Conservation (phyloP, 2,797 vertebrate species). For the Sardinella longiceps region DNA sequence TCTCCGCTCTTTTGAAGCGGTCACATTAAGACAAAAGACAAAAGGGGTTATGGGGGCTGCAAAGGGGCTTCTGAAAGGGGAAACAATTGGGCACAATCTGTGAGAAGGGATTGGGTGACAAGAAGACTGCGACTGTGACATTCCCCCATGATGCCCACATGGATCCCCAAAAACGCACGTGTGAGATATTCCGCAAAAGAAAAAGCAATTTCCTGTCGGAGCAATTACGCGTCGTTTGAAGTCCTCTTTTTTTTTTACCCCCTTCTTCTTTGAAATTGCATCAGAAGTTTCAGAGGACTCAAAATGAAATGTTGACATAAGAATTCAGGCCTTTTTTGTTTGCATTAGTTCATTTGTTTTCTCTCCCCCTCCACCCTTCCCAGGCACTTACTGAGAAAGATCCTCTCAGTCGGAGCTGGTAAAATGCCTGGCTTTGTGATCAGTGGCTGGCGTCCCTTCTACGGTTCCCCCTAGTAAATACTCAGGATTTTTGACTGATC, state of each 20-base stretch:
- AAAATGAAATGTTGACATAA: slow-evolving; percentile 26
- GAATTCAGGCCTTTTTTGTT: slow-evolving; percentile 22
- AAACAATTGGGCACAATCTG: slow-evolving; percentile 42
- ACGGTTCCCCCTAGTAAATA: slow-evolving; percentile 56
- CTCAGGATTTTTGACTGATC: slow-evolving; percentile 61
- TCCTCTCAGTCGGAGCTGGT: slow-evolving; percentile 3
- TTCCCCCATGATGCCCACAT: background rate
- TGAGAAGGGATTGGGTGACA: slow-evolving; percentile 24
- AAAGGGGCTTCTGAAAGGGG: slow-evolving; percentile 39
- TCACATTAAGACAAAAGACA: slow-evolving; percentile 34
- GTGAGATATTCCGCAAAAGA: slow-evolving; percentile 18
- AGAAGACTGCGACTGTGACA: background rate
- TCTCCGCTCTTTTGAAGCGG: background rate
- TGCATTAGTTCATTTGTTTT: slow-evolving; percentile 23
- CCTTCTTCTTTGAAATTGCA: background rate
- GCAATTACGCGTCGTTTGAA: background rate
- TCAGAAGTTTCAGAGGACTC: slow-evolving; percentile 15
- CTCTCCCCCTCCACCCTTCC: slow-evolving; percentile 4
- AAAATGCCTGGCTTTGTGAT: slow-evolving; percentile 37
- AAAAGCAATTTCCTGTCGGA: slow-evolving; percentile 19
- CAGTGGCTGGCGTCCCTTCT: slow-evolving; percentile 44
- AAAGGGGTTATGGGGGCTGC: no score
- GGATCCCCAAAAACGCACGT: slow-evolving; percentile 9
- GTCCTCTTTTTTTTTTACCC: background rate
- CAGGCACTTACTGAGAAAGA: slow-evolving; percentile 11